A percentile compares a stretch with the other conserved stretches of the same genome.
These are phyloP conservation scores for Arion vulgaris DNA, from an alignment of 1,140 invertebrate species.

Conservation along the genomic window DNA sequence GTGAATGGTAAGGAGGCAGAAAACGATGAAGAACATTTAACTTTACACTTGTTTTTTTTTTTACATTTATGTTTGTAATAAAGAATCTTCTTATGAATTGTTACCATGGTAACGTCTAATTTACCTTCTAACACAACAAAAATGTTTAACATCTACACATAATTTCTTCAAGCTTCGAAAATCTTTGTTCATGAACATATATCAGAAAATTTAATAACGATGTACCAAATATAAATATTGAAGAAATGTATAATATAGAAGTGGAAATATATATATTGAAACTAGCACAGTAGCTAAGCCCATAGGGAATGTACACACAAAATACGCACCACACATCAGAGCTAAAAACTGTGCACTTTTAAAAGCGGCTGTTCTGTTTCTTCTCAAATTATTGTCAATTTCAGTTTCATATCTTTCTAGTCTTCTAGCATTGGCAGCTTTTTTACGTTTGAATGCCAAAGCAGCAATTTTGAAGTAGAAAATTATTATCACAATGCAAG, in stretches of 20 bases:
- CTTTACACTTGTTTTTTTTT: too few relatives aligned
- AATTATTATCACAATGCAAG: neutral
- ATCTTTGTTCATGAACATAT: neutral
- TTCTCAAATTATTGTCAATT: neutral
- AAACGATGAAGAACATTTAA: too few relatives aligned
- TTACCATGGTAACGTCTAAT: too few relatives aligned
- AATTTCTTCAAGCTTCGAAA: neutral
- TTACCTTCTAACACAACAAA: too few relatives aligned
- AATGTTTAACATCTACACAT: neutral
- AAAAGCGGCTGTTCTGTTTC: neutral
- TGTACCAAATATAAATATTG: neutral
- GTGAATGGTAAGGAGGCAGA: too few relatives aligned
- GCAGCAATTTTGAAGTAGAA: neutral
- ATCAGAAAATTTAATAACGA: neutral
- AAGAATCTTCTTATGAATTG: too few relatives aligned
- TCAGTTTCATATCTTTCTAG: too few relatives aligned
- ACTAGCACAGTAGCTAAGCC: neutral
- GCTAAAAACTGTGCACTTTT: neutral
- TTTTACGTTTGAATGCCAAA: neutral
- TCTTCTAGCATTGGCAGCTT: neutral
- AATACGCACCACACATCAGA: neutral
- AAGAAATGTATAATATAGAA: neutral
- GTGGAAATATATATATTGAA: neutral
- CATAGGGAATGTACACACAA: neutral
- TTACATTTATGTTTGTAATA: too few relatives aligned